These are phyloP conservation scores for Carollia perspicillata DNA, from an alignment of 2,113 vertebrate genomes.

Conservation along the genomic window DNA sequence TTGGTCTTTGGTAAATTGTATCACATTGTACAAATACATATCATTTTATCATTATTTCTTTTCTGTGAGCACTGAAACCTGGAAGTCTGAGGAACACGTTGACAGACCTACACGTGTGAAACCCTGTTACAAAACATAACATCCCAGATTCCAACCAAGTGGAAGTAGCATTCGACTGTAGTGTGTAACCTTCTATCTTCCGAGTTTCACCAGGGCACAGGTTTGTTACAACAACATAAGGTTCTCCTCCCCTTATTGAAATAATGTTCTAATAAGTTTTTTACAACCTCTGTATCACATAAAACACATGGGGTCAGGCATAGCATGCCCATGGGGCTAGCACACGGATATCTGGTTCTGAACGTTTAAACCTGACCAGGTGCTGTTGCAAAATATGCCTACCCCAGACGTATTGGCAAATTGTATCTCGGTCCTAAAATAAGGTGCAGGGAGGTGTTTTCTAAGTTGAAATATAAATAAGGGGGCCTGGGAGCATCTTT, in stretches of 20 bases:
- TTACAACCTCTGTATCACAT: not conserved
- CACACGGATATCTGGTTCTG: not conserved
- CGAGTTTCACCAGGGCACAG: not conserved
- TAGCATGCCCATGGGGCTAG: not conserved
- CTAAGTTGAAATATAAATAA: conserved; percentile 25
- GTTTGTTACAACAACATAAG: not conserved
- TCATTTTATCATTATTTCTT: conserved; percentile 25
- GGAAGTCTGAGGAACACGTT: conserved; percentile 13
- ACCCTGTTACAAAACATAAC: not conserved
- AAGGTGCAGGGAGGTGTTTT: not conserved
- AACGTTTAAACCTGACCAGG: not conserved
- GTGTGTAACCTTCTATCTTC: not conserved
- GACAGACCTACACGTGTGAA: not conserved
- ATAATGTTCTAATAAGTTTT: conserved; percentile 47
- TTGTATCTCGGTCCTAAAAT: not conserved
- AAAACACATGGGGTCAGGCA: not conserved
- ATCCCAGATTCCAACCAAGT: not conserved
- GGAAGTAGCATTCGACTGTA: not conserved
- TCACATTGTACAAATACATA: not conserved
- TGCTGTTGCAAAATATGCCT: conserved; percentile 6
- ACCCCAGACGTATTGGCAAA: not conserved
- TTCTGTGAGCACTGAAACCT: not conserved
- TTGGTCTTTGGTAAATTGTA: not conserved
- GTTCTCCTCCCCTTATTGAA: conserved; percentile 33
- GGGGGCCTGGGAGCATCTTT: not conserved